A percentile compares a stretch with the other conserved stretches of the same genome.
phyloP scores from a whole-genome alignment of 1,140 invertebrate species.

The Pantala flavescens region DNA sequence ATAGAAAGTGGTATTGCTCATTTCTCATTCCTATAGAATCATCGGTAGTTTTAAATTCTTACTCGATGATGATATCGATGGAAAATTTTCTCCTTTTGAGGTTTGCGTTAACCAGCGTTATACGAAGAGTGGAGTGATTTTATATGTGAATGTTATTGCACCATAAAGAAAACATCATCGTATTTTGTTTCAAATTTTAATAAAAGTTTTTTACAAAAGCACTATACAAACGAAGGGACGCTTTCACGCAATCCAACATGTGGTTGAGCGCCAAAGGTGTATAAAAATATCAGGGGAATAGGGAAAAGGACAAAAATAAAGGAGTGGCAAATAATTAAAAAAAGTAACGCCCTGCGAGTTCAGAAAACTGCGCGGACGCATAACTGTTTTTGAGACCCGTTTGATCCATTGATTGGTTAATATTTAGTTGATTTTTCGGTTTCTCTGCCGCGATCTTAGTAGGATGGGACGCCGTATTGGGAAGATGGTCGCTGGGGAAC shows the following conservation, averaged over 20 bases:
- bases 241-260: background rate
- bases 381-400: conserved; percentile 7
- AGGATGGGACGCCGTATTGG: background rate
- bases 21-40: no score
- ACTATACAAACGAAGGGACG: conserved; percentile 8
- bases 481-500: background rate
- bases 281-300: background rate
- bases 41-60: no score
- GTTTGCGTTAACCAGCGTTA: no score
- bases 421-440: background rate
- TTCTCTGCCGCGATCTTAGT: background rate
- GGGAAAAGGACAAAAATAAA: background rate
- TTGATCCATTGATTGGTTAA: background rate
- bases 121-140: no score
- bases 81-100: no score
- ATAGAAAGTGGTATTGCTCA: no score
- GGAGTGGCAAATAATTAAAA: background rate
- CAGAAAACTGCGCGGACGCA: background rate
- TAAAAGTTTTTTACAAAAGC: conserved; percentile 1
- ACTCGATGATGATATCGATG: no score
- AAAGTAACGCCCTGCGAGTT: background rate
- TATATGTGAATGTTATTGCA: no score
- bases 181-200: background rate
- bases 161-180: background rate
- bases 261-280: background rate